A percentile compares a stretch with the other conserved stretches of the same genome.
These are phyloP conservation scores for Microcebus jonahi DNA, from an alignment of 2,113 vertebrate species.

Conservation along the genomic window DNA sequence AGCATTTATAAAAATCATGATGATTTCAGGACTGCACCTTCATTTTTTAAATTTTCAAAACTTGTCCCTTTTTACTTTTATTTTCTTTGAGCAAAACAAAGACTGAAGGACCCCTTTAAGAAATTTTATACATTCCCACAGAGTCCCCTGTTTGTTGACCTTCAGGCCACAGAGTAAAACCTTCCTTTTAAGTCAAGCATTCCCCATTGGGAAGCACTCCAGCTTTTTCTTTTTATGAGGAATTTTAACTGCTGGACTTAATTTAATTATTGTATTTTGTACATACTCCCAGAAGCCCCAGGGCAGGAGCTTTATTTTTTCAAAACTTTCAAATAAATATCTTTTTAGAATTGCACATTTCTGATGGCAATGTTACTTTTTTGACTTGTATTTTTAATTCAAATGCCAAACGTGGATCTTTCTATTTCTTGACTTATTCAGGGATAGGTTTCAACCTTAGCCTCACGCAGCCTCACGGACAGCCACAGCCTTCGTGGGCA, in stretches of 20 bases:
- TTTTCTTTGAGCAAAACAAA: constrained; percentile 79
- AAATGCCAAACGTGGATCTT: not conserved
- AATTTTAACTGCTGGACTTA: constrained; percentile 82
- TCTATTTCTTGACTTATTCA: not conserved
- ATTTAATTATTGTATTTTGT: constrained; percentile 83
- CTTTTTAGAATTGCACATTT: constrained; percentile 56
- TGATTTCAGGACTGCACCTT: constrained; percentile 63
- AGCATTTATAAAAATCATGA: constrained; percentile 52
- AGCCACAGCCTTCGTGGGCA: not conserved
- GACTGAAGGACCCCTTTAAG: constrained; percentile 65
- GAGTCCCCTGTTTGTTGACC: constrained; percentile 72
- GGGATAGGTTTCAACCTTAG: not conserved
- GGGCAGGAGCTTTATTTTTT: constrained; percentile 68
- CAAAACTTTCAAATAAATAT: constrained; percentile 76
- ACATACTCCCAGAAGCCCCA: constrained; percentile 70
- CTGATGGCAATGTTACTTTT: constrained; percentile 31
- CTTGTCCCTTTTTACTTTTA: constrained; percentile 67
- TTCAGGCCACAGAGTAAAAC: constrained; percentile 73
- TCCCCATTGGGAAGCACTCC: constrained; percentile 77
- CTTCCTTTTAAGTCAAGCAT: constrained; percentile 78
- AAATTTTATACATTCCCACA: constrained; percentile 75
- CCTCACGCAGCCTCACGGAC: not conserved
- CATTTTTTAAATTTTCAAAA: constrained; percentile 71
- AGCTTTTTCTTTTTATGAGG: constrained; percentile 78
- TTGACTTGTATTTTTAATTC: constrained; percentile 33